phyloP scores from a whole-genome alignment of 2,797 vertebrate genomes.

The Basileuterus tristriatus region DNA sequence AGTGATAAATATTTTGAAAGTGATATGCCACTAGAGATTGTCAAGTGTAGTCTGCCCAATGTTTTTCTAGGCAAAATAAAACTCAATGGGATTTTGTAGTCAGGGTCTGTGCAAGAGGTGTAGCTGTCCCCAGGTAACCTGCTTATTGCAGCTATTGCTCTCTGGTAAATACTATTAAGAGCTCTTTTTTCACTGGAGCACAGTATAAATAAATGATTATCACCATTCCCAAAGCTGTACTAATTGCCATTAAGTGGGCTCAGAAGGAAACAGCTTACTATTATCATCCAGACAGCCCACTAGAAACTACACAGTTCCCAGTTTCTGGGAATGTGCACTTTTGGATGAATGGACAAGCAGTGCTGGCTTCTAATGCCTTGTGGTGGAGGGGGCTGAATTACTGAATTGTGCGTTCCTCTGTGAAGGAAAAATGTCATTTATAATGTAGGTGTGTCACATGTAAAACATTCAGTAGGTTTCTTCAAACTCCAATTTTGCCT shows the following conservation, averaged over 20 bases:
- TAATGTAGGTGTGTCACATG: slow-evolving; percentile 68
- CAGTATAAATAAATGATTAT: not conserved
- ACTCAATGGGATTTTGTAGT: not conserved
- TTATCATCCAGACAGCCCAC: slow-evolving; percentile 20
- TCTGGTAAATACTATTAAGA: not conserved
- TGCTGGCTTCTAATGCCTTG: not conserved
- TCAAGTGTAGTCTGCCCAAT: not conserved
- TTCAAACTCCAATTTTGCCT: not conserved
- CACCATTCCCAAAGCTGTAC: not conserved
- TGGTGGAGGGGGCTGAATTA: slow-evolving; percentile 61
- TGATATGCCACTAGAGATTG: not conserved
- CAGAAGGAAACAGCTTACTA: slow-evolving; percentile 25
- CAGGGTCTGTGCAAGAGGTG: not conserved
- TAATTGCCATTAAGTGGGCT: not conserved
- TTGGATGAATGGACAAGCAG: slow-evolving; percentile 65
- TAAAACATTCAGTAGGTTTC: slow-evolving; percentile 45
- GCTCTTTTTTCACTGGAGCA: not conserved
- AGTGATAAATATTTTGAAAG: not conserved
- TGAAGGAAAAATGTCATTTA: slow-evolving; percentile 55
- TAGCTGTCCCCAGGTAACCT: not conserved
- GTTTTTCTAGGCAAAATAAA: not conserved
- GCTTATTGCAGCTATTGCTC: not conserved
- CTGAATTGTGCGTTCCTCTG: slow-evolving; percentile 49
- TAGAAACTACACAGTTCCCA: not conserved
- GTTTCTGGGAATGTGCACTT: slow-evolving; percentile 55